phyloP scores from a whole-genome alignment of 2,888 invertebrate species.

The Luffia ferchaultella region DNA sequence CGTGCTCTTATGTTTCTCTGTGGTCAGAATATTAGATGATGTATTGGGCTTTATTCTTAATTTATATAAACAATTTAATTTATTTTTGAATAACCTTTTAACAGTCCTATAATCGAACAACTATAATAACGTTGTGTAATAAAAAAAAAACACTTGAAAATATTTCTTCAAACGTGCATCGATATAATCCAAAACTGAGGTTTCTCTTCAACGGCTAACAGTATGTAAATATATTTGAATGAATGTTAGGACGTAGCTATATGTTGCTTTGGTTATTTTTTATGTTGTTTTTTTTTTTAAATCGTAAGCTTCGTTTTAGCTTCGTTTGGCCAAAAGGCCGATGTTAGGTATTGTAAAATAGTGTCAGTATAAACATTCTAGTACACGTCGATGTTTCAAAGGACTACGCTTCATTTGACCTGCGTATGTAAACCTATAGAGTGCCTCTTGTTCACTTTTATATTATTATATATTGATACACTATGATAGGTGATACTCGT shows the following conservation, averaged over 20 bases:
- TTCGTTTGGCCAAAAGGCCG: not conserved
- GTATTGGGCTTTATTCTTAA: too few species aligned
- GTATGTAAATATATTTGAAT: too few species aligned
- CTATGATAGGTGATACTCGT: slow-evolving; percentile 42
- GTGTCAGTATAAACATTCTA: slow-evolving; percentile 29
- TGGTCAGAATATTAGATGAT: too few species aligned
- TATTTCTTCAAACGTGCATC: too few species aligned
- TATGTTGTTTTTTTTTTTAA: not conserved
- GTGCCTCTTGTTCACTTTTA: slow-evolving; percentile 68
- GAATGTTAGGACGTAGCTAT: slow-evolving; percentile 32
- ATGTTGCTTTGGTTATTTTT: not conserved
- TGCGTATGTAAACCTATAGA: slow-evolving; percentile 64
- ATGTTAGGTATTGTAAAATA: slow-evolving; percentile 17
- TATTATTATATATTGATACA: slow-evolving; percentile 54
- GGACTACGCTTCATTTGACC: slow-evolving; percentile 60
- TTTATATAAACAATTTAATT: too few species aligned
- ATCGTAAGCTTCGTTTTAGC: not conserved
- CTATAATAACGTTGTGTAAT: too few species aligned
- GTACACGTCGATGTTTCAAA: slow-evolving; percentile 50
- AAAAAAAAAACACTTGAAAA: too few species aligned
- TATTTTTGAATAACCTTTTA: too few species aligned
- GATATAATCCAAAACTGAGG: too few species aligned
- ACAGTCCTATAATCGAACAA: too few species aligned
- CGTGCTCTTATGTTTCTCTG: too few species aligned
- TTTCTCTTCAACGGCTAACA: too few species aligned